Evolutionary conservation across 2,797 vertebrate species (phyloP), one percentile per base, ranked within the genome.

Genomic region (Pseudochirops cupreus): DNA sequence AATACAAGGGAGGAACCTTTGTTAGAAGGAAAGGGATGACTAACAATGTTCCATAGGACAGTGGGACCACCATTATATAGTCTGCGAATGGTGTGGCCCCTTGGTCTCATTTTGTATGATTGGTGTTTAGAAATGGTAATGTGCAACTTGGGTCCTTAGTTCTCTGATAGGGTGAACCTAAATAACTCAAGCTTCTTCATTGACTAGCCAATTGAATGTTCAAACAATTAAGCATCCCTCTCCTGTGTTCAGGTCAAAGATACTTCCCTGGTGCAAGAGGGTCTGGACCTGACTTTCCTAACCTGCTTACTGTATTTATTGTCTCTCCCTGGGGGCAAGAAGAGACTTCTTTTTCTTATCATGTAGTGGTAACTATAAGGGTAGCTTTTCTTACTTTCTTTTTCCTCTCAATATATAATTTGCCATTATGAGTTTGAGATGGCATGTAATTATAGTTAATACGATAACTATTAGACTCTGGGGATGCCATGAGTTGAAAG

Each of bases 221-320:
- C 39, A 46, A 87, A 87, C 46, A 46, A 87, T 50, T 87, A 46
- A 9, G n/a, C n/a, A n/a, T n/a, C n/a, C 29, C 52, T 74, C 74
- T 92, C 55, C 87, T 4, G 12, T n/a, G 5, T 50, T 46, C 50
- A 50, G 16, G 16, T 67, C 39, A 55, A 74, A 54, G 90, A 31
- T 87, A 28, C 55, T 67, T 89, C 46, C 57, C 54, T 2, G 11
- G 33, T 59, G 90, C 18, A n/a, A 24, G 87, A 26, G n/a, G 28
- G 56, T 92, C 87, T 39, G 46, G 31, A 50, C 16, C 54, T 31
- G 24, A 90, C 62, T 89, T 91, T 62, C 59, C 89, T 59, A 91
- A 56, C 50, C 89, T 94, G 92, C 56, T 89, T 56, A 93, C 91
- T 87, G 33, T 53, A 18, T 46, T 53, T 95, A 26, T 50, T 26